phyloP scores from a whole-genome alignment of 2,797 vertebrate genomes.

The Heteromormyrus szaboi region DNA sequence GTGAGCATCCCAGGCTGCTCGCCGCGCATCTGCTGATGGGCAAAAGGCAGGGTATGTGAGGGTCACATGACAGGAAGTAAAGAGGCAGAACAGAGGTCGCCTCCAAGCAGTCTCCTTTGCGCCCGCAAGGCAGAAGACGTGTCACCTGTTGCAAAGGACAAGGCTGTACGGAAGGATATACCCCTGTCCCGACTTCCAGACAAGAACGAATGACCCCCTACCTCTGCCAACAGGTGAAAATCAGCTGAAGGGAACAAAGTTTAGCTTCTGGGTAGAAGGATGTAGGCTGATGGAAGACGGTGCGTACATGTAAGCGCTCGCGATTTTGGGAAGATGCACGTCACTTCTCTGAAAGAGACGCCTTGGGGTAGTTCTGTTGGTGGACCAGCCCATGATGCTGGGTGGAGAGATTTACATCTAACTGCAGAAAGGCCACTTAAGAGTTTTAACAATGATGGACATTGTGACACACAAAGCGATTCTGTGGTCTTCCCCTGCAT shows the following conservation, averaged over 20 bases:
- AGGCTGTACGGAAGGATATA: not conserved
- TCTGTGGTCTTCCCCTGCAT: not conserved
- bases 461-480: not conserved
- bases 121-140: not conserved
- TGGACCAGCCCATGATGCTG: not conserved
- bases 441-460: not conserved
- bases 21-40: not conserved
- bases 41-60: not conserved
- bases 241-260: not conserved
- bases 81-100: not conserved
- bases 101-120: not conserved
- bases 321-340: not conserved
- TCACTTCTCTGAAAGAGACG: not conserved
- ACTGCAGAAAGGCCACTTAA: not conserved
- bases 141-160: not conserved
- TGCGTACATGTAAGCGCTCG: not conserved
- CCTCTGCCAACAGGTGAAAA: conserved; percentile 1
- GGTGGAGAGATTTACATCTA: not conserved
- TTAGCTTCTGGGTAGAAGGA: not conserved
- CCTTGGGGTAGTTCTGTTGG: not conserved
- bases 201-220: not conserved
- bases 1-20: not conserved
- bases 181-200: not conserved
- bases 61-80: conserved; percentile 27
- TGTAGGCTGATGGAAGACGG: not conserved